Percentiles rank a stretch among this genome's conserved stretches.
phyloP scores from a whole-genome alignment of 2,797 vertebrate genomes.

The Echeneis naucrates region DNA sequence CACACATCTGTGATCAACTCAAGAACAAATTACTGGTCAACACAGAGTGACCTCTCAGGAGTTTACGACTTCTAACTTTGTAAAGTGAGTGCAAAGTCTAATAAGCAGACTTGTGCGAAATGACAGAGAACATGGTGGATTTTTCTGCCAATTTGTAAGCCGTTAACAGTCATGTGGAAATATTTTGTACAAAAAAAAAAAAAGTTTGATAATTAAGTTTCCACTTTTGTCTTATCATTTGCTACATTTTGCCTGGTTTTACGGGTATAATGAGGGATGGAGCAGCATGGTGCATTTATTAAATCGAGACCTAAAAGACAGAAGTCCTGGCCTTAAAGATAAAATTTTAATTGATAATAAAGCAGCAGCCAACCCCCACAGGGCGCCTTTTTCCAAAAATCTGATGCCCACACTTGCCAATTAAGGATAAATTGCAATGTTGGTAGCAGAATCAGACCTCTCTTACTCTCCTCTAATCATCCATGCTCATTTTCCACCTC shows the following conservation, averaged over 20 bases:
- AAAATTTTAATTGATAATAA: slow-evolving; percentile 34
- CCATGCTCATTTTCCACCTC: background rate
- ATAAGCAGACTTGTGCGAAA: slow-evolving; percentile 3
- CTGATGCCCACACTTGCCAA: slow-evolving; percentile 15
- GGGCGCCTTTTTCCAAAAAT: slow-evolving; percentile 19
- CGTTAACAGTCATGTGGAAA: background rate
- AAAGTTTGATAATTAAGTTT: slow-evolving; percentile 30
- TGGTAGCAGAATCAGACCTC: background rate
- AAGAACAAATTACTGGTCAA: background rate
- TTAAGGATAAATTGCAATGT: slow-evolving; percentile 9
- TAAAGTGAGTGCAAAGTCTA: background rate
- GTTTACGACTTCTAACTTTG: background rate
- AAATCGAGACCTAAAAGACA: slow-evolving; percentile 28
- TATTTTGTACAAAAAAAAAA: background rate
- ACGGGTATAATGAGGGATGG: slow-evolving; percentile 40
- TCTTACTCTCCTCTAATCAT: background rate
- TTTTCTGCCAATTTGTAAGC: slow-evolving; percentile 10
- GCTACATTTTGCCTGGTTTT: slow-evolving; percentile 27
- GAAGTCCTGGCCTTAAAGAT: slow-evolving; percentile 25
- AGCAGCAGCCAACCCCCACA: slow-evolving; percentile 23
- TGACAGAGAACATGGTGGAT: background rate
- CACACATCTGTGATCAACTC: background rate
- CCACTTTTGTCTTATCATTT: slow-evolving; percentile 14
- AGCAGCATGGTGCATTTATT: slow-evolving; percentile 30
- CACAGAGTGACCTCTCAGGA: background rate